phyloP scores from a whole-genome alignment of 2,113 vertebrate species.

The Leptocoma aspasia region DNA sequence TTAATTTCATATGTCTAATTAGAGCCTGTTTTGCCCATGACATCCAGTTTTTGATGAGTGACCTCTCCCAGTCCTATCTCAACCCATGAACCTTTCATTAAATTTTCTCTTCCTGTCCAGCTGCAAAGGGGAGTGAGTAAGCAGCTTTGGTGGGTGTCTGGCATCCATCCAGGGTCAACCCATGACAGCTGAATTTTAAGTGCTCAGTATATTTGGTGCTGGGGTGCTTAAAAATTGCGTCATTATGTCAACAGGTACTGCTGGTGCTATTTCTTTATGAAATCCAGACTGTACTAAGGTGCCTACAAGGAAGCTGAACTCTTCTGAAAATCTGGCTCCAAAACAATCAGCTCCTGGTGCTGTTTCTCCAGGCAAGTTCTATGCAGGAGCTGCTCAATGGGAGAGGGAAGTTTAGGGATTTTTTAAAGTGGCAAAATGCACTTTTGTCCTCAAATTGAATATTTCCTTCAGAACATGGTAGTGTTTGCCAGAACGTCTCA shows the following conservation, averaged over 20 bases:
- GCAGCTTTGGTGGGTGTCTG: background rate
- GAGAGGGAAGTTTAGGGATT: background rate
- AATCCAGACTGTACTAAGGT: background rate
- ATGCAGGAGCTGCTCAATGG: background rate
- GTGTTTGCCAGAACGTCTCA: background rate
- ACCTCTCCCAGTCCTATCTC: background rate
- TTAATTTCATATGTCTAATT: background rate
- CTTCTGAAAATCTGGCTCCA: background rate
- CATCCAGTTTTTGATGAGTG: background rate
- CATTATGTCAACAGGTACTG: background rate
- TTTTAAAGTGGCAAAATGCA: background rate
- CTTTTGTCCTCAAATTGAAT: constrained; percentile 28
- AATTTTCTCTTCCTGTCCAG: background rate
- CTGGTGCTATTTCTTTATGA: background rate
- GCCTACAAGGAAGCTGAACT: background rate
- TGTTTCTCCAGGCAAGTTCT: background rate
- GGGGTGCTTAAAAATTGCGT: background rate
- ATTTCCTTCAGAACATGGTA: background rate
- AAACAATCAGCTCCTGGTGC: background rate
- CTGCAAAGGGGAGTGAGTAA: background rate
- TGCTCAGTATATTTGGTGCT: background rate
- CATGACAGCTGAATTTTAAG: background rate
- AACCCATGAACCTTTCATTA: background rate
- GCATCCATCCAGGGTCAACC: background rate
- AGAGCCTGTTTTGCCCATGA: background rate